A percentile compares a stretch with the other conserved stretches of the same genome.
Conservation (phyloP, 2,797 vertebrate genomes). For the Discoglossus pictus region DNA sequence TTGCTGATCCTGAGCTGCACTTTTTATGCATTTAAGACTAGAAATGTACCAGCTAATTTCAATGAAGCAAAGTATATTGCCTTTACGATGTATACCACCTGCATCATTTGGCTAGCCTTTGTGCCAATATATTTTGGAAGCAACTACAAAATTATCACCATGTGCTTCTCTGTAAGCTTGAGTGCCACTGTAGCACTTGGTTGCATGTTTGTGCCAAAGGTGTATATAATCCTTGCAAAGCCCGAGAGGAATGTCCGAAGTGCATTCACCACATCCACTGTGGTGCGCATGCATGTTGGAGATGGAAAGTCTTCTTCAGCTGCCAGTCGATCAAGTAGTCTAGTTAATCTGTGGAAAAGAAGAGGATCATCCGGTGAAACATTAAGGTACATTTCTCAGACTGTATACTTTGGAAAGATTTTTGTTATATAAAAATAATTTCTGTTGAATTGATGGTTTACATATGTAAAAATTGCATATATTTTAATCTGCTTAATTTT, state of each 20-base stretch:
- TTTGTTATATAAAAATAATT: too few species aligned
- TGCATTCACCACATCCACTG: conserved; percentile 94
- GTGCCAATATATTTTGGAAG: conserved; percentile 98
- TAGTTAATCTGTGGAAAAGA: conserved; percentile 95
- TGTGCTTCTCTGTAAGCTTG: conserved; percentile 97
- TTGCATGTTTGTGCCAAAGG: conserved; percentile 98
- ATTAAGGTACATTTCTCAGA: conserved; percentile 78
- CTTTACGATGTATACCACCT: conserved; percentile 98
- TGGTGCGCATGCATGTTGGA: conserved; percentile 97
- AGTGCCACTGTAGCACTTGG: conserved; percentile 94
- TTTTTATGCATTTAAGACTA: conserved; percentile 98
- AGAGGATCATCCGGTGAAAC: conserved; percentile 93
- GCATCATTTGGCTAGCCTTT: conserved; percentile 97
- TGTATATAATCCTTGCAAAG: conserved; percentile 98
- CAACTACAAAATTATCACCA: conserved; percentile 99
- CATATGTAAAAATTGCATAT: too few species aligned
- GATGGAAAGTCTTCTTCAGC: conserved; percentile 93
- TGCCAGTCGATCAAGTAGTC: conserved; percentile 91
- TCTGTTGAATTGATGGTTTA: too few species aligned
- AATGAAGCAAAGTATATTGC: conserved; percentile 98
- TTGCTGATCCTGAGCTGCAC: conserved; percentile 96
- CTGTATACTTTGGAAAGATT: too few species aligned
- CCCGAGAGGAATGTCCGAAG: conserved; percentile 96
- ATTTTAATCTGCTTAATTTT: too few species aligned
- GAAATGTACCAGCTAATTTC: conserved; percentile 96